Evolutionary conservation across 2,888 invertebrate genomes (phyloP).

Genomic region (Allophyes oxyacanthae): DNA sequence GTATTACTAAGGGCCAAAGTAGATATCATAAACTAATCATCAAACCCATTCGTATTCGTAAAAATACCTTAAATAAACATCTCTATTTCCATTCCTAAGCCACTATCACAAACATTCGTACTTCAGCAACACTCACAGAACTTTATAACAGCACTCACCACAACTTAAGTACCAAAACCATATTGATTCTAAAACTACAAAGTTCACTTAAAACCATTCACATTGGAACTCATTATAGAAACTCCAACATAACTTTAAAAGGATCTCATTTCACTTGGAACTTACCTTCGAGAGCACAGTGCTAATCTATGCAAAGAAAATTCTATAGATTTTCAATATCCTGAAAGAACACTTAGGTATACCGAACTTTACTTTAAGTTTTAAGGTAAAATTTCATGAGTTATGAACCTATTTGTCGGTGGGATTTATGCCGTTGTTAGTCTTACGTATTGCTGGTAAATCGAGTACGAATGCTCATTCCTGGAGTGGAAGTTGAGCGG

Average conservation of each 20-base stretch:
- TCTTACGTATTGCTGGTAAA: background rate
- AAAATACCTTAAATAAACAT: too few species aligned
- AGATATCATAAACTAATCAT: too few species aligned
- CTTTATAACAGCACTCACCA: constrained; percentile 18
- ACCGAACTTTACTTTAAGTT: constrained; percentile 29
- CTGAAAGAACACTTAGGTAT: constrained; percentile 39
- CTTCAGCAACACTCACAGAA: constrained; percentile 9
- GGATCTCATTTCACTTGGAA: constrained; percentile 52
- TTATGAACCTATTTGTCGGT: constrained; percentile 51
- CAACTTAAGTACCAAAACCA: constrained; percentile 19
- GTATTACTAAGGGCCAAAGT: too few species aligned
- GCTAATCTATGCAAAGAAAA: constrained; percentile 65
- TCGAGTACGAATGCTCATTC: background rate
- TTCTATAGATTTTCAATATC: constrained; percentile 67
- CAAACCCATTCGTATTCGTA: too few species aligned
- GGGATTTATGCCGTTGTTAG: constrained; percentile 24
- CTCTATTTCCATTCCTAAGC: background rate
- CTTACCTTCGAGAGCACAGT: constrained; percentile 52
- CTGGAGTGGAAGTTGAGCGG: background rate
- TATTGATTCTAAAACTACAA: constrained; percentile 47
- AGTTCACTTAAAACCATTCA: constrained; percentile 53
- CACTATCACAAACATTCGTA: constrained; percentile 5
- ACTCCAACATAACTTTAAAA: constrained; percentile 53
- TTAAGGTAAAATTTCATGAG: constrained; percentile 35
- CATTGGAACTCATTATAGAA: constrained; percentile 59